phyloP scores from a whole-genome alignment of 1,140 invertebrate species.

The Sitophilus oryzae region DNA sequence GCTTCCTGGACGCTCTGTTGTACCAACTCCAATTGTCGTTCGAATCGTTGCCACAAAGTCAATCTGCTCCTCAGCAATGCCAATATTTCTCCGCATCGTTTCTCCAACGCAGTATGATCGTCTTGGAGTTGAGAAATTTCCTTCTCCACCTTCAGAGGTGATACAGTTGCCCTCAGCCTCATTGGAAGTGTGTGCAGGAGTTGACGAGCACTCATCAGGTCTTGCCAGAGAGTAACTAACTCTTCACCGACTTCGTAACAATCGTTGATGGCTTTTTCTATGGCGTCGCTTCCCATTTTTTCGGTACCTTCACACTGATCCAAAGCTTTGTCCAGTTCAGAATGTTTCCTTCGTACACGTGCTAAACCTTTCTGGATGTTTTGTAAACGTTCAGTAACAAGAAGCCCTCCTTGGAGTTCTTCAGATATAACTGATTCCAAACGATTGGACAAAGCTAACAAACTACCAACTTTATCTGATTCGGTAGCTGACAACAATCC shows the following conservation, averaged over 20 bases:
- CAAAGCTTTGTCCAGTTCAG: conserved; percentile 54
- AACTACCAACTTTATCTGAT: conserved; percentile 65
- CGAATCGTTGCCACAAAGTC: conserved; percentile 66
- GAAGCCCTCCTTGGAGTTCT: conserved; percentile 64
- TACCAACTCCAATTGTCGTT: conserved; percentile 67
- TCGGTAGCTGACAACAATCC: conserved; percentile 65
- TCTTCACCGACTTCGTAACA: conserved; percentile 62
- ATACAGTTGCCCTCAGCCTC: conserved; percentile 63
- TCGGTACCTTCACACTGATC: conserved; percentile 66
- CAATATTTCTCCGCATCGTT: conserved; percentile 59
- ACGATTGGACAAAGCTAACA: conserved; percentile 60
- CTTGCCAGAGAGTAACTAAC: conserved; percentile 63
- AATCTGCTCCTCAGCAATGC: conserved; percentile 58
- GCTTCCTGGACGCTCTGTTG: conserved; percentile 73
- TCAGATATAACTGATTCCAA: conserved; percentile 64
- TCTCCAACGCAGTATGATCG: conserved; percentile 62
- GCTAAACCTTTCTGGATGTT: conserved; percentile 61
- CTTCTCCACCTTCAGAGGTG: conserved; percentile 64
- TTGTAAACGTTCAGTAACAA: conserved; percentile 64
- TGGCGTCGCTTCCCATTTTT: conserved; percentile 62
- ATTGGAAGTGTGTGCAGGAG: conserved; percentile 68
- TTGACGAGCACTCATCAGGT: conserved; percentile 66
- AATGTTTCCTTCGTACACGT: conserved; percentile 59
- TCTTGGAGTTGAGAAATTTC: conserved; percentile 70
- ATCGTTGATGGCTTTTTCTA: conserved; percentile 61